Base-by-base conservation (phyloP, 2,888 invertebrate species). In the Sarcophaga rosellei region DNA sequence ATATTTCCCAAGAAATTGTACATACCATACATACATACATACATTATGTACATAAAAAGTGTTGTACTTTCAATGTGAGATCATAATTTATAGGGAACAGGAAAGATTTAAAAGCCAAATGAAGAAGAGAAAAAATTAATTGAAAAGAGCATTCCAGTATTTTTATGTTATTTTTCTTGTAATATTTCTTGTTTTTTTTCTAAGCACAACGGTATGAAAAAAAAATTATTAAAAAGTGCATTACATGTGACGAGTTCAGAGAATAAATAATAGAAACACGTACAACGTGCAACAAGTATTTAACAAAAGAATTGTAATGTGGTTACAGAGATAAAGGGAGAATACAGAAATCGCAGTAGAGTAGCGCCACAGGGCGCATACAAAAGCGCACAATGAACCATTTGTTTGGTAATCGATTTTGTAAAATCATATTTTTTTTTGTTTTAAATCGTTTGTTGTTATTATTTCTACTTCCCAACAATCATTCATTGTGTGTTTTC, bases 311-410 rank as follows among this genome's bases (percentile, higher is more conserved):
- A 80, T 73, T 72, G 63, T 25, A 6, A 35, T 25, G 6, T 35
- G 35, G 1, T 1, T 35, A 6, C 35, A 35, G 35, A 35, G 35
- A 35, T 35, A 35, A 35, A 1, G 35, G 6, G 20, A 25, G 25
- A 63, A 6, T 23, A 20, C 8, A 21, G 53, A 6, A 63, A 53
- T 63, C 57, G 11, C 20, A 65, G 57, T 25, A 8, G 11, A 20
- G 57, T 21, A 73, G 79, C 79, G 79, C 79, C 79, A 72, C 59
- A 66, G 72, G 79, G 79, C 59, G 65, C 59, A 12, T 4, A n/a
- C n/a, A 23, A 62, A 66, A 35, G 35, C 45, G 3, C 35, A 35
- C 35, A 35, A 6, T 35, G 35, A 35, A 35, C 6, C 35, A 35
- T 35, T 35, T 35, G 35, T 35, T 35, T 35, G 6, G 35, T 35